Percentiles rank a stretch among this genome's conserved stretches.
phyloP scores from a whole-genome alignment of 2,888 invertebrate species.

The Rotaria sp. region DNA sequence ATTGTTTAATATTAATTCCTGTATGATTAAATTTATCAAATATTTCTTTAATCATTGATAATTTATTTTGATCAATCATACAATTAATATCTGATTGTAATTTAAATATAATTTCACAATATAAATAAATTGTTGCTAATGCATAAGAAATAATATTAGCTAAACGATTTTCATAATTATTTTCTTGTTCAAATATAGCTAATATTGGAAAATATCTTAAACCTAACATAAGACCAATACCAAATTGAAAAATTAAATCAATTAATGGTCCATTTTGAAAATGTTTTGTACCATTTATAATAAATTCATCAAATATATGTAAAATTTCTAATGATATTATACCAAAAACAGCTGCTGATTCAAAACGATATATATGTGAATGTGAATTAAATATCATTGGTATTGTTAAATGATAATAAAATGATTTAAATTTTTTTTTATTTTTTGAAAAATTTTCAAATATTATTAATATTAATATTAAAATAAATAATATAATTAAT shows the following conservation, averaged over 20 bases:
- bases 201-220: slow-evolving; percentile 27
- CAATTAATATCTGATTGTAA: slow-evolving; percentile 8
- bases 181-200: slow-evolving; percentile 2
- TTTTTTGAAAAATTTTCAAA: slow-evolving; percentile 12
- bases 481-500: neutral
- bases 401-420: neutral
- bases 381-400: slow-evolving; percentile 17
- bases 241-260: slow-evolving; percentile 13
- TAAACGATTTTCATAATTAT: neutral
- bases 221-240: slow-evolving; percentile 16
- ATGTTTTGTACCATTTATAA: neutral
- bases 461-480: neutral
- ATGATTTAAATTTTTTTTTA: neutral
- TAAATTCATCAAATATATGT: slow-evolving; percentile 30
- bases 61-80: neutral
- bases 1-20: neutral
- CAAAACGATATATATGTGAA: slow-evolving; percentile 17
- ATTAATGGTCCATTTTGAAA: slow-evolving; percentile 11
- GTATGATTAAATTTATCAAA: neutral
- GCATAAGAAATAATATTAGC: slow-evolving; percentile 12
- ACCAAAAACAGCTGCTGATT: slow-evolving; percentile 30
- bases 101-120: slow-evolving; percentile 9
- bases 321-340: slow-evolving; percentile 5
- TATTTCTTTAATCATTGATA: neutral
- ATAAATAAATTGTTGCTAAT: slow-evolving; percentile 10